A percentile compares a stretch with the other conserved stretches of the same genome.
Evolutionary conservation across 2,113 vertebrate genomes (phyloP).

Genomic region (Myiopsitta monachus): DNA sequence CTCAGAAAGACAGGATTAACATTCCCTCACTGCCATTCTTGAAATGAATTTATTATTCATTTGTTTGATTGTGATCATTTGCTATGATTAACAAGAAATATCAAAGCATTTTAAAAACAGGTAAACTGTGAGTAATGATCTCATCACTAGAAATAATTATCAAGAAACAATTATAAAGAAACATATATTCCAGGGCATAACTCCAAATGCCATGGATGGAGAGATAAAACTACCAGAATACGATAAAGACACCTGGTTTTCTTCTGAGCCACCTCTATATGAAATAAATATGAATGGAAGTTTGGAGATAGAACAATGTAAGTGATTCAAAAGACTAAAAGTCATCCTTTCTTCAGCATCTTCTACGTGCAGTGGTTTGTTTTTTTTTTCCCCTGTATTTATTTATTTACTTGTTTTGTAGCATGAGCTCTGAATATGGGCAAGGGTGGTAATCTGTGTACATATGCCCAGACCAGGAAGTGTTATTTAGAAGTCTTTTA

Average conservation of each 20-base stretch:
- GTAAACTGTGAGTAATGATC: not conserved
- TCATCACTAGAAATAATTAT: not conserved
- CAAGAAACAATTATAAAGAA: not conserved
- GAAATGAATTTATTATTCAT: not conserved
- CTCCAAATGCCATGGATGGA: not conserved
- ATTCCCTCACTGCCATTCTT: not conserved
- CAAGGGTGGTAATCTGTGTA: not conserved
- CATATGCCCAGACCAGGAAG: not conserved
- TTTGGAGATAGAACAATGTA: not conserved
- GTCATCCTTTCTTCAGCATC: not conserved
- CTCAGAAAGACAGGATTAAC: not conserved
- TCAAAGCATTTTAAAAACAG: not conserved
- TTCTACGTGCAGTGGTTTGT: fast-evolving
- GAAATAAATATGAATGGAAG: not conserved
- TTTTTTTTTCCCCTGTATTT: not conserved
- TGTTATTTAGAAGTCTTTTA: conserved; percentile 1
- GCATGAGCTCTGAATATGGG: not conserved
- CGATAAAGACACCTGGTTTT: not conserved
- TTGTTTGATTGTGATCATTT: not conserved
- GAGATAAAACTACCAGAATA: not conserved
- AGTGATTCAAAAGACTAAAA: not conserved
- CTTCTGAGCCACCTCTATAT: not conserved
- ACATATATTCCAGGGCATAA: not conserved
- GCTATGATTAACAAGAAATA: not conserved
- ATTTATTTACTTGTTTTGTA: not conserved